Evolutionary conservation across 1,140 invertebrate species (phyloP).

Genomic region (Leptopilina boulardi): DNA sequence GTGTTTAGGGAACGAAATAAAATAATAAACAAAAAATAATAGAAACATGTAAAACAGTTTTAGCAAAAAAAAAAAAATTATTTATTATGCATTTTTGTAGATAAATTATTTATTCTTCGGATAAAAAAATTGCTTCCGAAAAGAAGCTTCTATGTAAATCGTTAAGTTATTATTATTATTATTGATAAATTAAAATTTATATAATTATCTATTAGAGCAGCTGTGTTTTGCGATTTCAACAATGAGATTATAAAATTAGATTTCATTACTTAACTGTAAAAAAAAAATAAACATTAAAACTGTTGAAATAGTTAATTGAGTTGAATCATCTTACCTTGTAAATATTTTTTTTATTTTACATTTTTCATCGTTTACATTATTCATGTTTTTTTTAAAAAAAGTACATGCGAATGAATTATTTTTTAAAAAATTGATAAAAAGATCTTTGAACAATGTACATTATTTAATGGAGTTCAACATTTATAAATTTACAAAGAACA

Average conservation of each 20-base stretch:
- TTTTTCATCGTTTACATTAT: too few relatives aligned
- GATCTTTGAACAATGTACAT: constrained; percentile 5
- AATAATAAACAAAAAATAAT: neutral
- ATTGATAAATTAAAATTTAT: neutral
- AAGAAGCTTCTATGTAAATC: neutral
- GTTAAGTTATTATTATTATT: constrained; percentile 3
- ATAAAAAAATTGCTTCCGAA: neutral
- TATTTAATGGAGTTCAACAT: too few relatives aligned
- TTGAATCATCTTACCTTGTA: neutral
- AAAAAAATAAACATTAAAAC: neutral
- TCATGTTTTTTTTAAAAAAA: too few relatives aligned
- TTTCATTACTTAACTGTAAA: constrained; percentile 3
- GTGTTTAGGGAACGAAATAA: neutral
- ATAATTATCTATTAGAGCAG: neutral
- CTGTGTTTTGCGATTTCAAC: neutral
- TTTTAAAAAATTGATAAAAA: neutral
- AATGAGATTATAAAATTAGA: neutral
- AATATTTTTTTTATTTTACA: too few relatives aligned
- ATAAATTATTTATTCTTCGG: neutral
- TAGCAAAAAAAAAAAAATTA: too few relatives aligned
- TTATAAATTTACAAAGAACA: too few relatives aligned
- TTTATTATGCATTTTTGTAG: constrained; percentile 4
- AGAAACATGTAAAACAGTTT: neutral
- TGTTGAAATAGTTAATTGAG: neutral
- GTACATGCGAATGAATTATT: neutral